Base-by-base conservation (phyloP, 2,888 invertebrate species). In the Argynnis bischoffii region DNA sequence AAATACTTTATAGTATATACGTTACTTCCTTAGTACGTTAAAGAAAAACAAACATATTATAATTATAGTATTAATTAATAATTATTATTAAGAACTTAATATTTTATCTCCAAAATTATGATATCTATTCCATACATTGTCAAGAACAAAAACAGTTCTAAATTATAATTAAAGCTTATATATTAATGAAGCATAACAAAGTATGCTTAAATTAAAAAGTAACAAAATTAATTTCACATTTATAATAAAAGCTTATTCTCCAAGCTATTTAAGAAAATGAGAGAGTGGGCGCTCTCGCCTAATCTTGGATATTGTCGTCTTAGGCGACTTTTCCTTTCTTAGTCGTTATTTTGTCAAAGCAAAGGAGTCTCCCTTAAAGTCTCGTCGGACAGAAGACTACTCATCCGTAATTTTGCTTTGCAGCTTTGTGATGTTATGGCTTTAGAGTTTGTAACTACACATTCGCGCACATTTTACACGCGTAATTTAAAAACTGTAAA, bases 341-440 rank as follows among this genome's bases (percentile, higher is more conserved):
- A 51, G 61, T 51, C 61, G 61, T 61, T 61, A 61, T 61, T 61
- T 61, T 61, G 61, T 61, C 61, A 61, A 51, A 61, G 51, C n/a
- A 51, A 51, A 6, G 51, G 61, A 61, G 61, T 59, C 35, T 51
- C 51, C 51, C 35, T 35, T 51, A 35, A 61, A 61, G 61, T 61
- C 61, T 51, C n/a, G 61, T 51, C 51, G 41, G 26, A 51, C 51
- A 61, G 50, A 50, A 60, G 51, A 51, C 61, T 61, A 51, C 61
- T 61, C 61, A 61, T 51, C 59, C 26, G 59, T 50, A 51, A 61
- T 61, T 51, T 61, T 15, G 51, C 61, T 31, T 61, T 61, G 61
- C 31, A 51, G 51, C 35, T 61, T 41, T 35, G 35, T 4, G 50
- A 51, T 48, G 35, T 61, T 61, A 61, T 35, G 11, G 51, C 51